Conservation (phyloP, 2,888 invertebrate genomes). For the Pinctada fucata region DNA sequence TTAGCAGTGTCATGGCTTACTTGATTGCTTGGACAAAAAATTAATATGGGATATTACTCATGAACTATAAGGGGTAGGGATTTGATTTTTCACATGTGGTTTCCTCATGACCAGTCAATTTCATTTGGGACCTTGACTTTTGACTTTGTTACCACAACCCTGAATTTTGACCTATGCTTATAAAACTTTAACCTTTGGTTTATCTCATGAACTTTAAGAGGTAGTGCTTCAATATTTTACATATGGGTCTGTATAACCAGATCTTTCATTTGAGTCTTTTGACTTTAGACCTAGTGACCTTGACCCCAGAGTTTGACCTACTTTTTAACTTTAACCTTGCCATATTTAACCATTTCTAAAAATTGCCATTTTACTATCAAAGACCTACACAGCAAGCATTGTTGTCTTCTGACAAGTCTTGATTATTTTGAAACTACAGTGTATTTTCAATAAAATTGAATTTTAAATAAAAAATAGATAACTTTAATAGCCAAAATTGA, state of each 20-base stretch:
- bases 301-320: background rate
- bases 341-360: background rate
- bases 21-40: background rate
- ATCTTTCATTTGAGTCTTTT: background rate
- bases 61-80: background rate
- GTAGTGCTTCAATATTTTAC: background rate
- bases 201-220: background rate
- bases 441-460: too few relatives aligned
- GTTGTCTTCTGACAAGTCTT: background rate
- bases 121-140: background rate
- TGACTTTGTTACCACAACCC: background rate
- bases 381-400: background rate
- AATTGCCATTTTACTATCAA: background rate
- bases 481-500: too few relatives aligned
- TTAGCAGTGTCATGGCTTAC: background rate
- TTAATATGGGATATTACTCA: background rate
- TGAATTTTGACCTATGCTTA: background rate
- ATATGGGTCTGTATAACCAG: background rate
- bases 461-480: too few relatives aligned
- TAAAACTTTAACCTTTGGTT: background rate
- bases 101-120: background rate
- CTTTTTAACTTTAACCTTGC: background rate
- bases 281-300: background rate
- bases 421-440: background rate
- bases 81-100: background rate